Evolutionary conservation across 1,140 invertebrate genomes (phyloP).

Genomic region (Caenorhabditis remanei): DNA sequence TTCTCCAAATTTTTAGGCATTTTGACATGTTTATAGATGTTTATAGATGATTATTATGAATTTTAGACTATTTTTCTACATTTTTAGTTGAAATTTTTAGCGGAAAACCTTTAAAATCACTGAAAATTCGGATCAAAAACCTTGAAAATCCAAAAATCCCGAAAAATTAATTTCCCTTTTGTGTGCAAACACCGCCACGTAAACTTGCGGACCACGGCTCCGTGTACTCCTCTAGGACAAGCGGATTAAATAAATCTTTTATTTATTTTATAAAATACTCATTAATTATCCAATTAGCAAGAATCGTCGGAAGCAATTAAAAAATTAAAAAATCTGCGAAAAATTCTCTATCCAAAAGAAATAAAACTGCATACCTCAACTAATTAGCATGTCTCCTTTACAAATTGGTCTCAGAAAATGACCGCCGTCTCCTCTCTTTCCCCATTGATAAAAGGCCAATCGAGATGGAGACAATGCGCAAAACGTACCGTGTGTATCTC

Average conservation of each 20-base stretch:
- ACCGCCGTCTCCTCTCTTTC: not conserved
- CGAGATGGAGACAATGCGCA: not conserved
- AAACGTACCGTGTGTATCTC: not conserved
- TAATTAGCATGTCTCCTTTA: slow-evolving; percentile 6
- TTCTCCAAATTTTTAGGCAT: too few relatives aligned
- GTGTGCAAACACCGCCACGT: slow-evolving; percentile 9
- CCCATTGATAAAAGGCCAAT: slow-evolving; percentile 25
- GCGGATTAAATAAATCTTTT: not conserved
- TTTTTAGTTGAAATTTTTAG: not conserved
- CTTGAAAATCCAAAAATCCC: not conserved
- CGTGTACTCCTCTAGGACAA: slow-evolving; percentile 5
- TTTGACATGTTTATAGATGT: too few relatives aligned
- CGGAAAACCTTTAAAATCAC: not conserved
- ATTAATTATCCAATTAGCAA: not conserved
- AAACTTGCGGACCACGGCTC: not conserved
- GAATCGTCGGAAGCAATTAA: too few relatives aligned
- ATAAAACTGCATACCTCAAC: not conserved
- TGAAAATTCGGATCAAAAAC: not conserved
- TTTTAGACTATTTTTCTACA: not conserved
- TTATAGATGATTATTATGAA: too few relatives aligned
- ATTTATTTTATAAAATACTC: not conserved
- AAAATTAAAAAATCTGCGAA: too few relatives aligned
- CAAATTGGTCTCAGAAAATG: not conserved
- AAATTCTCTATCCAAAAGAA: too few relatives aligned
- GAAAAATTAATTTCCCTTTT: not conserved